phyloP scores from a whole-genome alignment of 2,888 invertebrate species.

The Micropterix aruncella region DNA sequence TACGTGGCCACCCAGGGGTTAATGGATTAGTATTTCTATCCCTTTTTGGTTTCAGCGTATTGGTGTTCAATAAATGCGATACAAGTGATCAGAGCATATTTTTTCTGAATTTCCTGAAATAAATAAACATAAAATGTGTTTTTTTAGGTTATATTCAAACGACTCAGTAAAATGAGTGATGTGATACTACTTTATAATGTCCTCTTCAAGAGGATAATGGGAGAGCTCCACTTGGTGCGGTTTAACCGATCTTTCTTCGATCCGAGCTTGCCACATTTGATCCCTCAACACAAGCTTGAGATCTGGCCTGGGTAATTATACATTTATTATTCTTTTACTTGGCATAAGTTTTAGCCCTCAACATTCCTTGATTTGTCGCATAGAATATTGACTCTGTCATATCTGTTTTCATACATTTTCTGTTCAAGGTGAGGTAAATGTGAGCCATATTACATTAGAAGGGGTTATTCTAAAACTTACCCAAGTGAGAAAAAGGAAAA shows the following conservation, averaged over 20 bases:
- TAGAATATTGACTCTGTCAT: neutral
- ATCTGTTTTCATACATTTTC: neutral
- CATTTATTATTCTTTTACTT: constrained; percentile 1
- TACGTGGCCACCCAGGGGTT: too few relatives aligned
- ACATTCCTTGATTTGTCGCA: neutral
- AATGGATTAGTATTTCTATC: too few relatives aligned
- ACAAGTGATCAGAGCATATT: too few relatives aligned
- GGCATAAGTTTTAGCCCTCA: neutral
- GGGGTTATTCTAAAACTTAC: too few relatives aligned
- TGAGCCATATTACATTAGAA: too few relatives aligned
- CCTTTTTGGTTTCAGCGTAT: too few relatives aligned
- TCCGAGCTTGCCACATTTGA: constrained; percentile 49
- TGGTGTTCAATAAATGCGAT: too few relatives aligned
- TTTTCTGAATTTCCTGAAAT: too few relatives aligned
- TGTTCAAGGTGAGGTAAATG: too few relatives aligned
- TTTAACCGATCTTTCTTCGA: constrained; percentile 71
- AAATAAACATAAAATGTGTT: too few relatives aligned
- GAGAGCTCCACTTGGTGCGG: constrained; percentile 52
- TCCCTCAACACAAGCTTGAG: constrained; percentile 66
- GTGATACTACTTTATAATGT: constrained; percentile 71
- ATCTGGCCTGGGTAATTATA: constrained; percentile 68
- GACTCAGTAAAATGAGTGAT: constrained; percentile 43
- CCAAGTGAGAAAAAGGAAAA: too few relatives aligned
- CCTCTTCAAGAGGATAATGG: constrained; percentile 69
- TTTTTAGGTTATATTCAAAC: constrained; percentile 39